phyloP scores from a whole-genome alignment of 2,888 invertebrate genomes.

The Parnassius smintheus region DNA sequence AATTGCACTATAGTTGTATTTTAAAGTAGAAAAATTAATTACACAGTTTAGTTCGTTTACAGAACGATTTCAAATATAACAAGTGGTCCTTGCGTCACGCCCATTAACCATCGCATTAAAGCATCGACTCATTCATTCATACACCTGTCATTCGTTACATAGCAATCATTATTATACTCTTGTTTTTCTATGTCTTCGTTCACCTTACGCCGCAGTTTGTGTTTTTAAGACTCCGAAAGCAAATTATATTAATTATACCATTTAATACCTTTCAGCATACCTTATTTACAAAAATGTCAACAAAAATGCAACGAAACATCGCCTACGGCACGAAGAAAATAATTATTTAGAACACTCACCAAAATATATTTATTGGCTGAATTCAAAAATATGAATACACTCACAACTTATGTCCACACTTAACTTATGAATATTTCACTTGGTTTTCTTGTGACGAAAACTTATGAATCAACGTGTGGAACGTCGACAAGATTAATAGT shows the following conservation, averaged over 20 bases:
- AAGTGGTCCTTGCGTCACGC: conserved; percentile 46
- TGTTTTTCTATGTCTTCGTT: conserved; percentile 15
- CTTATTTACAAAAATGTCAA: conserved; percentile 44
- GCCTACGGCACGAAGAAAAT: conserved; percentile 22
- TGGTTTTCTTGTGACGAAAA: conserved; percentile 70
- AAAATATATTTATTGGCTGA: conserved; percentile 34
- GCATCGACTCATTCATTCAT: conserved; percentile 39
- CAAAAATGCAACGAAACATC: conserved; percentile 40
- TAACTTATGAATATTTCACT: conserved; percentile 58
- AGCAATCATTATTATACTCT: conserved; percentile 26
- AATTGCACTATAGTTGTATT: too few relatives aligned
- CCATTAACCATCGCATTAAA: conserved; percentile 37
- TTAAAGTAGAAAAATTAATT: conserved; percentile 16
- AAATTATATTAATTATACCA: too few relatives aligned
- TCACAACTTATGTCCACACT: conserved; percentile 43
- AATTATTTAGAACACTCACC: conserved; percentile 47
- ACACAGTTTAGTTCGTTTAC: conserved; percentile 34
- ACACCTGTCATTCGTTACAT: conserved; percentile 47
- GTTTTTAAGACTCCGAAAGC: too few relatives aligned
- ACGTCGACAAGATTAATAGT: conserved; percentile 30
- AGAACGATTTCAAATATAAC: conserved; percentile 37
- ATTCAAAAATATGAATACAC: conserved; percentile 43
- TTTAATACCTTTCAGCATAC: neutral
- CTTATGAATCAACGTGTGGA: conserved; percentile 58
- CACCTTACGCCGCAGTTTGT: neutral